A percentile compares a stretch with the other conserved stretches of the same genome.
These are phyloP conservation scores for Oreochromis grahami DNA, from an alignment of 2,797 vertebrate genomes.

Conservation along the genomic window DNA sequence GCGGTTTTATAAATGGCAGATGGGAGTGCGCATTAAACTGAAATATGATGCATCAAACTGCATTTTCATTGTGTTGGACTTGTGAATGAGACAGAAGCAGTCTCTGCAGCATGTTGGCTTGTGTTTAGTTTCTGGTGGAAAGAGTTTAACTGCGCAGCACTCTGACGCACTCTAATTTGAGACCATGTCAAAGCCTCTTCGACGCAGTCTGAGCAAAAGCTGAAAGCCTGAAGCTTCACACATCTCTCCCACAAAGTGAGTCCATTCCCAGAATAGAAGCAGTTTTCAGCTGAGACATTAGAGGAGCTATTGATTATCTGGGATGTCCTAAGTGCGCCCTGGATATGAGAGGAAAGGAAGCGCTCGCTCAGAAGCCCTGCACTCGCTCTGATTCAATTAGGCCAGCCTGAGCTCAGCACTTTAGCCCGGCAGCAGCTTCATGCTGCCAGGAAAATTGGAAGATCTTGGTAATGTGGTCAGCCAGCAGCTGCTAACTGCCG, in stretches of 20 bases:
- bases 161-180: neutral
- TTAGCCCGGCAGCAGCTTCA: slow-evolving; percentile 22
- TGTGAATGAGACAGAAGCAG: neutral
- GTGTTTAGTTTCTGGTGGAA: neutral
- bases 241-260: neutral
- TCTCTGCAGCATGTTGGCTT: neutral
- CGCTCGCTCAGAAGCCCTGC: slow-evolving; percentile 22
- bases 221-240: neutral
- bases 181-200: rapidly evolving
- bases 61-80: neutral
- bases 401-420: slow-evolving; percentile 53
- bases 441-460: slow-evolving; percentile 44
- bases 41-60: neutral
- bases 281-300: slow-evolving; percentile 13
- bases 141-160: neutral
- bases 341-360: slow-evolving; percentile 28
- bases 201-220: neutral
- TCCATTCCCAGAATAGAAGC: slow-evolving; percentile 38
- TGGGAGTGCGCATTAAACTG: neutral
- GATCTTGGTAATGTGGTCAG: slow-evolving; percentile 42
- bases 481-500: slow-evolving; percentile 24
- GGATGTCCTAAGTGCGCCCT: slow-evolving; percentile 30
- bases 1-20: neutral
- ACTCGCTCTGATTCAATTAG: slow-evolving; percentile 48
- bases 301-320: slow-evolving; percentile 48